These are phyloP conservation scores for Alentia gelatinosa DNA, from an alignment of 2,888 invertebrate species.

Conservation along the genomic window DNA sequence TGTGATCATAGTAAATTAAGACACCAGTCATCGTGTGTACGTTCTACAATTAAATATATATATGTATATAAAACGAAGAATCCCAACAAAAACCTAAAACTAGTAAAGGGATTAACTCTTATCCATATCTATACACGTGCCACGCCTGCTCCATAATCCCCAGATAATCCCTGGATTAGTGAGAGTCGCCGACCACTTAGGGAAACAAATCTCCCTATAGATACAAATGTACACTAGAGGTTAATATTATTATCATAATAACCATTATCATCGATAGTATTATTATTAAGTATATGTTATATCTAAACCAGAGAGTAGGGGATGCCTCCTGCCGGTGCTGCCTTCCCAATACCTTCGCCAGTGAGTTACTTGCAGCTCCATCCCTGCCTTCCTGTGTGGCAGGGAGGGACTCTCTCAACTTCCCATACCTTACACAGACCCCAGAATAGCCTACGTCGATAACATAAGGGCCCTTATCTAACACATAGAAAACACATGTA, in stretches of 20 bases:
- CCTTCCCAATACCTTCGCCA: no score
- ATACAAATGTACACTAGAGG: slow-evolving; percentile 44
- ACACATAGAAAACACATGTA: not conserved
- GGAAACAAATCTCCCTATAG: slow-evolving; percentile 26
- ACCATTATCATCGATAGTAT: not conserved
- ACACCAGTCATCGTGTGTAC: not conserved
- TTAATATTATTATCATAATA: not conserved
- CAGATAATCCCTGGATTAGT: no score
- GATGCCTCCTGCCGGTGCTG: no score
- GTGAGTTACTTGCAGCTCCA: no score
- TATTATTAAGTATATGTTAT: not conserved
- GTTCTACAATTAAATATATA: not conserved
- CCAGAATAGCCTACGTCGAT: not conserved
- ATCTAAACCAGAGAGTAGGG: not conserved
- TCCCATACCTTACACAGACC: not conserved
- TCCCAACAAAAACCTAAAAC: not conserved
- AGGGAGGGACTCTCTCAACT: no score
- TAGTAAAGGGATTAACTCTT: not conserved
- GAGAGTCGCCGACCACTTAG: no score
- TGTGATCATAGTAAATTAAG: not conserved
- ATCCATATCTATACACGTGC: not conserved
- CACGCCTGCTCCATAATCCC: not conserved
- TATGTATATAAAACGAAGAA: no score
- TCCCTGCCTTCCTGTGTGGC: no score
- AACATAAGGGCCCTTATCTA: not conserved